Evolutionary conservation across 2,888 invertebrate genomes (phyloP).

Genomic region (Alloscopus bannaensis): DNA sequence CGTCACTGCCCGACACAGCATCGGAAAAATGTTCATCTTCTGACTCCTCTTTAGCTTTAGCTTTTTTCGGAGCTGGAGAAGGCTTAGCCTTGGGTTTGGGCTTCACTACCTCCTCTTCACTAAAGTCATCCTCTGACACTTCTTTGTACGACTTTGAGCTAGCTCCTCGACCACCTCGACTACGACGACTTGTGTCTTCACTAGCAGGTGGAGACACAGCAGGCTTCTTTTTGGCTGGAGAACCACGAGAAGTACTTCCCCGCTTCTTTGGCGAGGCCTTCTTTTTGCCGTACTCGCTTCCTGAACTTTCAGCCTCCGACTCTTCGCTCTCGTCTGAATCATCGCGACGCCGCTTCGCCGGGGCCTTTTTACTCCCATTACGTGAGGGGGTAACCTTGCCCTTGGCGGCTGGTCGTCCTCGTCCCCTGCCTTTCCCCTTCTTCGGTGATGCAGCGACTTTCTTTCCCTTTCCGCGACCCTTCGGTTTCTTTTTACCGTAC

Average conservation of each 20-base stretch:
- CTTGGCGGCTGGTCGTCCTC: conserved; percentile 50
- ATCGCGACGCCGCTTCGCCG: conserved; percentile 61
- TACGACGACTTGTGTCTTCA: conserved; percentile 27
- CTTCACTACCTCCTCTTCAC: conserved; percentile 52
- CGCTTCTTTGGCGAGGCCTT: conserved; percentile 54
- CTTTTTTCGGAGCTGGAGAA: conserved; percentile 56
- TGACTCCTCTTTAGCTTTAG: conserved; percentile 26
- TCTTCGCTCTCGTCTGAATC: conserved; percentile 65
- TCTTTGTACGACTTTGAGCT: conserved; percentile 65
- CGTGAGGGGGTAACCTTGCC: conserved; percentile 27
- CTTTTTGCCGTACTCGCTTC: conserved; percentile 72
- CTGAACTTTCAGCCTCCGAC: conserved; percentile 67
- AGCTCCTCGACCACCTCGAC: conserved; percentile 47
- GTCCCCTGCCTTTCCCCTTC: conserved; percentile 43
- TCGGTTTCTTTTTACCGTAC: conserved; percentile 63
- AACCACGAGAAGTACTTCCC: conserved; percentile 33
- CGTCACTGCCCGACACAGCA: conserved; percentile 57
- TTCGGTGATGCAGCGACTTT: conserved; percentile 28
- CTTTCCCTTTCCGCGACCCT: conserved; percentile 56
- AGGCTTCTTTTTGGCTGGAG: conserved; percentile 48
- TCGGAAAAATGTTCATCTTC: conserved; percentile 58
- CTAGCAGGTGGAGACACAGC: conserved; percentile 39
- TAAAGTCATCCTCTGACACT: conserved; percentile 64
- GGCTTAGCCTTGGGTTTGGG: conserved; percentile 40
- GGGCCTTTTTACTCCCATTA: conserved; percentile 54